These are phyloP conservation scores for Callinectes sapidus DNA, from an alignment of 2,888 invertebrate species.

Conservation along the genomic window DNA sequence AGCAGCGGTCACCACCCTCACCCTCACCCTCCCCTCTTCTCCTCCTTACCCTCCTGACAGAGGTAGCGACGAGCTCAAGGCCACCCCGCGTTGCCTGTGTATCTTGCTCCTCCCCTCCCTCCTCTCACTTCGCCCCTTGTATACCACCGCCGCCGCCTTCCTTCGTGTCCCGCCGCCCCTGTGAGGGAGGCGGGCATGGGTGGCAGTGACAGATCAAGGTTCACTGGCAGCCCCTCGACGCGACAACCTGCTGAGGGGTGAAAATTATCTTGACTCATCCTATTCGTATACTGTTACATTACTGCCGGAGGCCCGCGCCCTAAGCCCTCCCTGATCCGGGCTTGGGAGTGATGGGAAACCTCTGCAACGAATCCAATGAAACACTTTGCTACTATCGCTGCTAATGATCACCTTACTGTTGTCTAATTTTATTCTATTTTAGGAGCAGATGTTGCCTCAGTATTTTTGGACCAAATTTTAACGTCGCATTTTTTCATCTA, in stretches of 20 bases:
- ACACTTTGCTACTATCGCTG: not conserved
- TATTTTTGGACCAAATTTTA: not conserved
- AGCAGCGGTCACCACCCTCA: not conserved
- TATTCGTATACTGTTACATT: conserved; percentile 32
- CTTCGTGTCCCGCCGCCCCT: conserved; percentile 26
- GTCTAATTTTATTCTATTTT: not conserved
- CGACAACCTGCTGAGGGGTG: conserved; percentile 37
- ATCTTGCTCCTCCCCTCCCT: conserved; percentile 12
- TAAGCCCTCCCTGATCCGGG: not conserved
- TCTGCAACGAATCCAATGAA: not conserved
- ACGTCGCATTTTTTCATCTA: not conserved
- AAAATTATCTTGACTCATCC: conserved; percentile 34
- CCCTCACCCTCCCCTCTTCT: not conserved
- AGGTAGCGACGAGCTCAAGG: not conserved
- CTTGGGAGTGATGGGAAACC: not conserved
- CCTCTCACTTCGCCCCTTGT: not conserved
- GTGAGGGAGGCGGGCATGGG: conserved; percentile 24
- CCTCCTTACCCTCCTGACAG: not conserved
- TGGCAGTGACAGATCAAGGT: conserved; percentile 37
- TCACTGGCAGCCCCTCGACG: conserved; percentile 35
- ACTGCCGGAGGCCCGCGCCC: conserved; percentile 13
- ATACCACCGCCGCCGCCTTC: conserved; percentile 5
- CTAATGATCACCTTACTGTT: not conserved
- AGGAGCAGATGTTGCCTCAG: not conserved
- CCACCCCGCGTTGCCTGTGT: not conserved